Conservation (phyloP, 2,113 vertebrate species). For the Acinonyx jubatus region DNA sequence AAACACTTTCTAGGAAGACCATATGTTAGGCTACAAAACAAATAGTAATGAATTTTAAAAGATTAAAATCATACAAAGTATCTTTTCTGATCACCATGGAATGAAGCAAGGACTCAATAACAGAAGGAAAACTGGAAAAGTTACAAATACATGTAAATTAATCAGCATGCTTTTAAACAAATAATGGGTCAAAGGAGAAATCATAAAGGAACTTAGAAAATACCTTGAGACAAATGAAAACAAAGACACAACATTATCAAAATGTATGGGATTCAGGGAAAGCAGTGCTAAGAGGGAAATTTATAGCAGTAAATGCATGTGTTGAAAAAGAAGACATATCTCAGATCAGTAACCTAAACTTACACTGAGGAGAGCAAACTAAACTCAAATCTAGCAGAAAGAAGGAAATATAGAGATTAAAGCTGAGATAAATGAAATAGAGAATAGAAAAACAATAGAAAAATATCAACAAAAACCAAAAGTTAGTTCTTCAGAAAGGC, state of each 20-base stretch:
- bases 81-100: background rate
- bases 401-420: background rate
- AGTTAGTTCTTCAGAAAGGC: background rate
- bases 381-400: background rate
- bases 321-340: background rate
- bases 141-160: background rate
- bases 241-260: background rate
- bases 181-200: background rate
- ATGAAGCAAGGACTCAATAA: background rate
- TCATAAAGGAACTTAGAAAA: background rate
- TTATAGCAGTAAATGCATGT: background rate
- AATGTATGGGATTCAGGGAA: background rate
- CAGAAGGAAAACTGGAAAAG: background rate
- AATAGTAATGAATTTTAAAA: background rate
- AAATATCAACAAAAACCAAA: background rate
- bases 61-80: background rate
- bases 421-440: background rate
- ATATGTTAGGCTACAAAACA: background rate
- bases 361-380: background rate
- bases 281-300: background rate
- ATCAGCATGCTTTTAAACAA: background rate
- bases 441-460: background rate
- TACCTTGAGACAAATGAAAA: background rate
- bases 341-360: background rate
- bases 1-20: background rate